Base-by-base conservation (phyloP, 2,888 invertebrate species). In the Sarcophaga subvicina region DNA sequence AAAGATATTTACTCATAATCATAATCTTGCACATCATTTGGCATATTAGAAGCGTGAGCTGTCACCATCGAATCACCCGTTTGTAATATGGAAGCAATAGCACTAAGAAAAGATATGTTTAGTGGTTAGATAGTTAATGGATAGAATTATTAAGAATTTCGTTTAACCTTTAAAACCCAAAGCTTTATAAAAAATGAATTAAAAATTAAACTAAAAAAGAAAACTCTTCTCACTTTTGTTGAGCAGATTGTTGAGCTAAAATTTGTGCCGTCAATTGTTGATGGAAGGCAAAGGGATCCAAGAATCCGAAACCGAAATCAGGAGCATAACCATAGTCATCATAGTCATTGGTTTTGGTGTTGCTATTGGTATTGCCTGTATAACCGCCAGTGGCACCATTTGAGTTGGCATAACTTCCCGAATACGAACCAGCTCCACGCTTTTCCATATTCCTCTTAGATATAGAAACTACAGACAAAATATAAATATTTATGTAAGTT, bases 251-350 rank as follows among this genome's bases (percentile, higher is more conserved):
- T 87, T 93, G 91, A 22, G 92, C 90, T 80, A 91, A 87, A 54
- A 92, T 92, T 69, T 91, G 92, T 14, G 90, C 90, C 17, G 92
- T 92, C 88, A 92, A 83, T 83, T 91, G 91, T 88, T 93, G 92
- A 80, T 93, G 92, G 87, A 92, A 93, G 17, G 88, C 85, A 59
- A 89, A 92, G 47, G 92, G 92, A 90, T 92, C 92, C 63, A 91
- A 89, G 80, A 92, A 92, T 12, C 88, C 89, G 59, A 84, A 86
- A 71, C 91, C 92, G 69, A 90, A 90, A 49, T 90, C 83, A 10
- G 92, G 90, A 4, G 90, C 90, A 83, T 90, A 90, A 49, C 86
- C 83, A 25, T 4, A 54, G 47, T 88, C 88, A 73, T 75, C 88
- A 59, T 86, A 79, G 64, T 83, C 88, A 22, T 80, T 73, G 22